Conservation (phyloP, 1,140 invertebrate species). For the Luehdorfia chinensis region DNA sequence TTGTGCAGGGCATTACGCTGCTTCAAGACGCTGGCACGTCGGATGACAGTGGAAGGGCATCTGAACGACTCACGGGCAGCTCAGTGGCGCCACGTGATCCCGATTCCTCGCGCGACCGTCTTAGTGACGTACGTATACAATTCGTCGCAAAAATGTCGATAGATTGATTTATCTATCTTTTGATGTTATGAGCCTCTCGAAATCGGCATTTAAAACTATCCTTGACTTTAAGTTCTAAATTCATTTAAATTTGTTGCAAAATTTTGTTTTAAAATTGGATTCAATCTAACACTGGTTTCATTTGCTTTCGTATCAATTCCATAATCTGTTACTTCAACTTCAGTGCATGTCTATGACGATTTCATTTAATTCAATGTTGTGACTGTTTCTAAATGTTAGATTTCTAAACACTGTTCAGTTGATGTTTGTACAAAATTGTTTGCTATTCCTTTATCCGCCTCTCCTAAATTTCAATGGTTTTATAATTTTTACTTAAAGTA, state of each 20-base stretch:
- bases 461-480: conserved; percentile 14
- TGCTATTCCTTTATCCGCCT: conserved; percentile 19
- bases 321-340: conserved; percentile 3
- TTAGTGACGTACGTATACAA: conserved; percentile 85
- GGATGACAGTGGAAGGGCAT: conserved; percentile 87
- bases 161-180: conserved; percentile 1
- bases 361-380: conserved; percentile 26
- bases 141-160: neutral
- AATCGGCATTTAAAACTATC: conserved; percentile 3
- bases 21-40: conserved; percentile 85
- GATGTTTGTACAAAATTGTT: conserved; percentile 14
- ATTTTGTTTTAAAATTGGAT: neutral
- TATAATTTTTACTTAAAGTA: no score
- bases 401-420: conserved; percentile 22
- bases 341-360: conserved; percentile 21
- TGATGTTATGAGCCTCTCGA: neutral
- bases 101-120: conserved; percentile 87
- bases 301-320: conserved; percentile 13
- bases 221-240: conserved; percentile 4
- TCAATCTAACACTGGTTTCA: neutral
- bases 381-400: conserved; percentile 23
- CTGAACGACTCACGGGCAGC: conserved; percentile 85
- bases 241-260: neutral
- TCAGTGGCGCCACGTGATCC: conserved; percentile 84
- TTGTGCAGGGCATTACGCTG: conserved; percentile 80